Evolutionary conservation across 2,888 invertebrate genomes (phyloP).

Genomic region (Cryptosula pallasiana): DNA sequence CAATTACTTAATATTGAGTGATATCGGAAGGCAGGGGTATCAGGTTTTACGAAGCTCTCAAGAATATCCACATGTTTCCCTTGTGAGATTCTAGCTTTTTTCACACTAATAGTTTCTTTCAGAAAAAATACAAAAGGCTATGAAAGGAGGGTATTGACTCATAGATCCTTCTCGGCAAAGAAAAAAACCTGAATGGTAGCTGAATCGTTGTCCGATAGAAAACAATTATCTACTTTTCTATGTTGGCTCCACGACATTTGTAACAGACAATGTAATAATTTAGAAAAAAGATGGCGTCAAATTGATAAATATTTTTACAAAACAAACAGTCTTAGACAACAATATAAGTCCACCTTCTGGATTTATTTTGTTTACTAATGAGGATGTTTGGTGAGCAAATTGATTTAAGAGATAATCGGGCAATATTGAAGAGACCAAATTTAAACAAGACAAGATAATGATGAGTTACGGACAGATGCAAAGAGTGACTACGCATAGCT

Average conservation of each 20-base stretch:
- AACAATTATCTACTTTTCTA: background rate
- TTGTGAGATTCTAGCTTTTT: background rate
- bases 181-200: background rate
- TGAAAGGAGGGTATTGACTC: constrained; percentile 10
- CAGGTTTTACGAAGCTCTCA: background rate
- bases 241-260: background rate
- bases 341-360: background rate
- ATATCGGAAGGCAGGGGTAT: background rate
- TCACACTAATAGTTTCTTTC: constrained; percentile 10
- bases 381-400: background rate
- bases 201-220: background rate
- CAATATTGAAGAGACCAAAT: background rate
- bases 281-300: background rate
- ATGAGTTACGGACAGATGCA: no score
- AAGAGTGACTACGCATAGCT: no score
- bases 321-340: background rate
- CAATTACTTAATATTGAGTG: no score
- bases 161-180: background rate
- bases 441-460: background rate
- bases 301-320: background rate
- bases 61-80: constrained; percentile 1
- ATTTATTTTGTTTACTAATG: background rate
- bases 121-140: background rate
- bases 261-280: background rate
- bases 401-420: background rate